Conservation (phyloP, 1,140 invertebrate genomes). For the Himalopsyche phryganea region DNA sequence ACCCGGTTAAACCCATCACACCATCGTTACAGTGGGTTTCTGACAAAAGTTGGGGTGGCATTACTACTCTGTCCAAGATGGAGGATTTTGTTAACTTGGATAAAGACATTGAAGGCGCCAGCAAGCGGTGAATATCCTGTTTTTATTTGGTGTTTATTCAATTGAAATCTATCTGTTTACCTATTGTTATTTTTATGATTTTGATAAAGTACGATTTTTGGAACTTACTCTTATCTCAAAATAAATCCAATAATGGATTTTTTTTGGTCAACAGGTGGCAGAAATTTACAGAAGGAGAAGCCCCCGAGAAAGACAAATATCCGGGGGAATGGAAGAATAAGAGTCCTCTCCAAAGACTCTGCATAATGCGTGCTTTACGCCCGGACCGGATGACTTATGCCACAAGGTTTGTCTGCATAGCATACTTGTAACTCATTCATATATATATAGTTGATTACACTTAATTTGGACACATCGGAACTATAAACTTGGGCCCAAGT, state of each 20-base stretch:
- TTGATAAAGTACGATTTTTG: too few relatives aligned
- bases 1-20: conserved; percentile 61
- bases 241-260: too few relatives aligned
- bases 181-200: too few relatives aligned
- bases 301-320: conserved; percentile 89
- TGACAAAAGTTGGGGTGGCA: conserved; percentile 83
- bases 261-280: conserved; percentile 66
- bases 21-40: conserved; percentile 84
- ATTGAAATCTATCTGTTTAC: too few relatives aligned
- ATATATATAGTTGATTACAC: neutral
- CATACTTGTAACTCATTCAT: neutral
- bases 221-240: too few relatives aligned
- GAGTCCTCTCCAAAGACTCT: conserved; percentile 79
- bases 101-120: conserved; percentile 87
- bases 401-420: conserved; percentile 39
- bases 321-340: conserved; percentile 97
- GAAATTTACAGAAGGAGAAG: conserved; percentile 88
- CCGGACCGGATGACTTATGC: conserved; percentile 88
- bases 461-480: neutral
- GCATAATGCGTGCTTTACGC: conserved; percentile 86
- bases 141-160: too few relatives aligned
- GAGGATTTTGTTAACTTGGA: conserved; percentile 85
- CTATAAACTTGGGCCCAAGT: too few relatives aligned
- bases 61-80: conserved; percentile 73
- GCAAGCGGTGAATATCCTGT: conserved; percentile 58